Evolutionary conservation across 2,888 invertebrate species (phyloP), one percentile per base, ranked within the genome.

Genomic region (Ceratothoa steindachneri): DNA sequence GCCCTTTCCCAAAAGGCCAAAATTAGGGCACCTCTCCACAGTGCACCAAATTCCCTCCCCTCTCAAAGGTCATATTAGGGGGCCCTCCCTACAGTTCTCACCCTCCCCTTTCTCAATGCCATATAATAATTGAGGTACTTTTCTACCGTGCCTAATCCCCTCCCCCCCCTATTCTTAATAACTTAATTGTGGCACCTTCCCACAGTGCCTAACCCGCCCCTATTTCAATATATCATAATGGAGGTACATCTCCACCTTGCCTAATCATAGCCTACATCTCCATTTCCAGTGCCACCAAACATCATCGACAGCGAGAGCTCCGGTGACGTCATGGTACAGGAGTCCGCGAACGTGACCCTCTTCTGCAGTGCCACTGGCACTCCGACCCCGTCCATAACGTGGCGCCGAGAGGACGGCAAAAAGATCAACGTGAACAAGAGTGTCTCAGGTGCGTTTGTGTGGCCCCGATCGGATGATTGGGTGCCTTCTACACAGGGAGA

Each of bases 221-320:
- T n/a, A n/a, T n/a, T n/a, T n/a, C n/a, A n/a, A n/a, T n/a, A n/a
- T n/a, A n/a, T n/a, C n/a, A n/a, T n/a, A n/a, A n/a, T n/a, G n/a
- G n/a, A n/a, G n/a, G n/a, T n/a, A n/a, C n/a, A n/a, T n/a, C n/a
- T n/a, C n/a, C n/a, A n/a, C n/a, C n/a, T n/a, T n/a, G n/a, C n/a
- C n/a, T n/a, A n/a, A n/a, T n/a, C n/a, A n/a, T n/a, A n/a, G n/a
- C n/a, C n/a, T n/a, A n/a, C n/a, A n/a, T n/a, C n/a, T n/a, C n/a
- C n/a, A n/a, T n/a, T n/a, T n/a, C n/a, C 87, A 97, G 97, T 97
- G 81, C 96, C 97, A 15, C 95, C 97, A 5, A 93, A 93, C 83
- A 97, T 97, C 83, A 86, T 95, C 84, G 95, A 96, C 84, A 89
- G 91, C 41, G 90, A 92, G 81, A 95, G 94, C 84, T 93, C 94